Conservation (phyloP, 37 sponge, comb jelly and placozoan genomes). For the Cladorhizidae sp. region DNA sequence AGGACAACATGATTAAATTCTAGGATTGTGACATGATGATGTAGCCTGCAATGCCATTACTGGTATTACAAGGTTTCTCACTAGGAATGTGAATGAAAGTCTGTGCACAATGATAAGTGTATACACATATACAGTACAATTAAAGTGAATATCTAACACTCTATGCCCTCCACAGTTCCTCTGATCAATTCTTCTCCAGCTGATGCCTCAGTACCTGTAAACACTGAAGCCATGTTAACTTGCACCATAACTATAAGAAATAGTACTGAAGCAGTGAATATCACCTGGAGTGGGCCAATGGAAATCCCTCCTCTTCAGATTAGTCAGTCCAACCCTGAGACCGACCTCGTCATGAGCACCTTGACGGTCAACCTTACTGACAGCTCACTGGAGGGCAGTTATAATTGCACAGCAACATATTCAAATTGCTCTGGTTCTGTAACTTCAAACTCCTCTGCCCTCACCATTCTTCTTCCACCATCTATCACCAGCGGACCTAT, state of each 20-base stretch:
- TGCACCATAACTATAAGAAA: constrained; percentile 28
- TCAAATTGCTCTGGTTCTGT: neutral
- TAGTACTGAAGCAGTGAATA: neutral
- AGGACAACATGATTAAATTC: too few species aligned
- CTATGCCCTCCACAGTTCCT: neutral
- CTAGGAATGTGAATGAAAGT: too few species aligned
- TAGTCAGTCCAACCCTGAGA: too few species aligned
- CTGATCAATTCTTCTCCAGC: neutral
- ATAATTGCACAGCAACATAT: neutral
- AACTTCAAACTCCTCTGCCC: neutral
- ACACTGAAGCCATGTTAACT: neutral
- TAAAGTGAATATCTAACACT: too few species aligned
- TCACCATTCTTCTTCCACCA: constrained; percentile 6
- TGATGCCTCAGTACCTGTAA: neutral
- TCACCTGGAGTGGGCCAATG: constrained; percentile 26
- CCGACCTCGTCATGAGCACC: neutral
- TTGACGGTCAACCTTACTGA: neutral
- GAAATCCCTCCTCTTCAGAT: neutral
- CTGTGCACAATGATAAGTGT: too few species aligned
- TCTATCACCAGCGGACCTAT: neutral
- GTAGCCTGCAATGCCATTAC: too few species aligned
- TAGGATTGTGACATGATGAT: too few species aligned
- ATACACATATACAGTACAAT: too few species aligned
- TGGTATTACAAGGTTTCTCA: too few species aligned
- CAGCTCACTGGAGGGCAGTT: neutral